Evolutionary conservation across 1,140 invertebrate species (phyloP), one percentile per base, ranked within the genome.

Genomic region (Trichomalopsis sarcophagae): DNA sequence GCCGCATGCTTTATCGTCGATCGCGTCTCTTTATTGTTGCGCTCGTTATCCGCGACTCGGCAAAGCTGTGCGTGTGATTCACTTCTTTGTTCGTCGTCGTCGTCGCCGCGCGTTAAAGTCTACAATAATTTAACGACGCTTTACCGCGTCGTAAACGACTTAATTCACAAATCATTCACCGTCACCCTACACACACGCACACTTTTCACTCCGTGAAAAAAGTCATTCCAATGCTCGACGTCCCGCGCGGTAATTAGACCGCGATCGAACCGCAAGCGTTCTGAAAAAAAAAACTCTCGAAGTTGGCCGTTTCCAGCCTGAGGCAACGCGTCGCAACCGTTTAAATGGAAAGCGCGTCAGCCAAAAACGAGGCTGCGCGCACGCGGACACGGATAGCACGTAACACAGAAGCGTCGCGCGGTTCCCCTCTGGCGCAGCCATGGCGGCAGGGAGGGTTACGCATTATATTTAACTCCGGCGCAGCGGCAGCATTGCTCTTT

Each of bases 401-500:
- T 44, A 44, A 44, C 40, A 44, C 40, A 47, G 36, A 40, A 75
- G 50, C 50, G 50, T 9, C 47, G 14, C 47, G 14, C 47, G 11
- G 47, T 50, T 50, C 47, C 47, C 47, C 47, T 50, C 47, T 50
- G 47, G 44, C 11, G 14, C 47, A 17, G 13, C 2, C 27, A n/a
- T 23, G n/a, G n/a, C 21, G n/a, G 9, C 10, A 27, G 68, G 68
- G 68, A 13, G 13, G 17, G 40, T 50, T 76, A 33, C 30, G 79
- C 23, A 81, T 47, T 81, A 73, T 73, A 62, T 76, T 76, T 76
- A 66, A 40, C 44, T 81, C 78, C 21, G 55, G 21, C 17, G 55
- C 68, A 14, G 68, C 68, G 27, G 30, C 69, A 73, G 71, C 66
- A 62, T 82, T 74, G 17, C 71, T 55, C 69, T 82, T 75, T 82